Evolutionary conservation across 2,797 vertebrate species (phyloP).

Genomic region (Chromobotia macracanthus): DNA sequence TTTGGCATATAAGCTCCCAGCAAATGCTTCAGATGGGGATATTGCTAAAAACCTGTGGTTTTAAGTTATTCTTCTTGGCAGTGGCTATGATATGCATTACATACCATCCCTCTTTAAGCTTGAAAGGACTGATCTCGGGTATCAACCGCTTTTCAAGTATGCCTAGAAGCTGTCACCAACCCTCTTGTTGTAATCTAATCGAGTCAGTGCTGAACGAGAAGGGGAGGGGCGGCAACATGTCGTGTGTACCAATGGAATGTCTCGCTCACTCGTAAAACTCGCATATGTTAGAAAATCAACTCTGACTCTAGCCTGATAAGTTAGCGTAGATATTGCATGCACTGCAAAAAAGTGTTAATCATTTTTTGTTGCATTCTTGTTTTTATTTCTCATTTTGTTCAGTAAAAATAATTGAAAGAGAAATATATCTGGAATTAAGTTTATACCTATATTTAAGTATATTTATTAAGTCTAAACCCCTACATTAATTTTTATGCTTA

Average conservation of each 20-base stretch:
- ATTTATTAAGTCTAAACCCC: no score
- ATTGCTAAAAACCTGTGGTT: slow-evolving; percentile 41
- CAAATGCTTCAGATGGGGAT: slow-evolving; percentile 10
- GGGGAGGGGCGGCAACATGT: slow-evolving; percentile 39
- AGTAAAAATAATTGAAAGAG: not conserved
- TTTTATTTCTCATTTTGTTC: not conserved
- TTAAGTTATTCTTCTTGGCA: slow-evolving; percentile 51
- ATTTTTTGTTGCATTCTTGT: no score
- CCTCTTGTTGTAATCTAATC: slow-evolving; percentile 80
- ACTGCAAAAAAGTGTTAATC: not conserved
- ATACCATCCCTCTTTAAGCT: slow-evolving; percentile 71
- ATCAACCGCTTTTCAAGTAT: slow-evolving; percentile 75
- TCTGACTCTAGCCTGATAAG: not conserved
- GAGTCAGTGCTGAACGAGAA: slow-evolving; percentile 66
- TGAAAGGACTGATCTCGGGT: slow-evolving; percentile 74
- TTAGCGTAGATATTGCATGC: not conserved
- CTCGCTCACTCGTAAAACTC: slow-evolving; percentile 39
- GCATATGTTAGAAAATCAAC: not conserved
- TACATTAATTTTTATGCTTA: no score
- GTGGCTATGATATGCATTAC: slow-evolving; percentile 69
- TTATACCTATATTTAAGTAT: no score
- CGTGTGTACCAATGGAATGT: slow-evolving; percentile 54
- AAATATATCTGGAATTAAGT: no score
- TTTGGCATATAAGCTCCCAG: slow-evolving; percentile 16
- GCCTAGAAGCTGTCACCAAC: slow-evolving; percentile 78